Evolutionary conservation across 2,113 vertebrate genomes (phyloP).

Genomic region (Suncus etruscus): DNA sequence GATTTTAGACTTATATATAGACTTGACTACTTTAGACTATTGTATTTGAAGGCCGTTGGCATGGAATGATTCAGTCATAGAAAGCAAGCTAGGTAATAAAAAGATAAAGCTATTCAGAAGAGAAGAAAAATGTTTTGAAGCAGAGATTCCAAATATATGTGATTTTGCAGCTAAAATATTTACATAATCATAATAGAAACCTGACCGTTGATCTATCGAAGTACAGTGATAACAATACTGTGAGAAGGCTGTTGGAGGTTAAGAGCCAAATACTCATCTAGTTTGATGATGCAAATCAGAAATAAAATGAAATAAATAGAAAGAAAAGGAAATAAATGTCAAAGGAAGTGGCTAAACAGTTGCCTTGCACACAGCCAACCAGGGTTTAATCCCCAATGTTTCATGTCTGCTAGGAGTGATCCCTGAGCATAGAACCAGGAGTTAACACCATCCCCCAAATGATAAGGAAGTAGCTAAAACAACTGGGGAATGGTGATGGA

Average conservation of each 20-base stretch:
- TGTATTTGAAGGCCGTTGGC: not conserved
- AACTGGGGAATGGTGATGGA: too few species aligned
- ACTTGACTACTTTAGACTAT: not conserved
- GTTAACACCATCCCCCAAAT: too few species aligned
- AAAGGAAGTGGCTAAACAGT: not conserved
- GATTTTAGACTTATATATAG: not conserved
- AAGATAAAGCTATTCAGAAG: too few species aligned
- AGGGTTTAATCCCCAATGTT: too few species aligned
- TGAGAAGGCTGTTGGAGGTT: not conserved
- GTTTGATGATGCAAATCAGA: not conserved
- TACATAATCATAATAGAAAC: not conserved
- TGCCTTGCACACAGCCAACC: too few species aligned
- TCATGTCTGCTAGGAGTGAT: too few species aligned
- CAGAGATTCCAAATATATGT: not conserved
- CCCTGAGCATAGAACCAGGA: too few species aligned
- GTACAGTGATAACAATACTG: not conserved
- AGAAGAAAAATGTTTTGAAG: too few species aligned
- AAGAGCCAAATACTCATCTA: not conserved
- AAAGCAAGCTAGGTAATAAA: not conserved
- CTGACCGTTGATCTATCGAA: not conserved
- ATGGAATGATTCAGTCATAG: not conserved
- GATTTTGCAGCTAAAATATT: not conserved
- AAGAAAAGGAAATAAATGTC: not conserved
- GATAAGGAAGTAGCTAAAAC: too few species aligned
- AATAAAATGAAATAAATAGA: not conserved